These are phyloP conservation scores for Coilia nasus DNA, from an alignment of 2,797 vertebrate species.

Conservation along the genomic window DNA sequence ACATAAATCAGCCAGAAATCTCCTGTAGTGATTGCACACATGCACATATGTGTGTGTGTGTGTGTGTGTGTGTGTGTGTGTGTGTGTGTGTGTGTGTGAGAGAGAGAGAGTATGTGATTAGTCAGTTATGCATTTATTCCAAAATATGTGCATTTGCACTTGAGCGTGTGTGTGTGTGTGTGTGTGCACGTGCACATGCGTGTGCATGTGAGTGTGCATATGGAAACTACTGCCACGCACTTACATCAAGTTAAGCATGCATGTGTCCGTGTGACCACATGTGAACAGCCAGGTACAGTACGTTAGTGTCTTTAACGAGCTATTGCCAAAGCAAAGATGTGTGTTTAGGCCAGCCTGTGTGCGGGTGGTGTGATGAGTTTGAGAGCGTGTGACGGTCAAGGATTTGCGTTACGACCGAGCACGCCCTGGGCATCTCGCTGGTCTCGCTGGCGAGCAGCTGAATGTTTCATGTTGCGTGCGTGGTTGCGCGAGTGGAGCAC, in stretches of 20 bases:
- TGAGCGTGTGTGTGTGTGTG: background rate
- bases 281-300: too few species aligned
- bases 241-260: too few species aligned
- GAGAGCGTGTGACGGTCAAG: background rate
- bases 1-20: slow-evolving; percentile 10
- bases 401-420: background rate
- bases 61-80: too few species aligned
- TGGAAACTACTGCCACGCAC: background rate
- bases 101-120: too few species aligned
- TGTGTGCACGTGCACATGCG: background rate
- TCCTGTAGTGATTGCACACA: background rate
- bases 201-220: background rate
- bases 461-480: background rate
- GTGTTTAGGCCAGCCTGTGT: background rate
- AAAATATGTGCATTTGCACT: too few species aligned
- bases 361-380: background rate
- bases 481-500: background rate
- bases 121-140: too few species aligned
- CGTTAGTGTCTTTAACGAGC: background rate
- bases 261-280: too few species aligned
- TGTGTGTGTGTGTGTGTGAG: too few species aligned
- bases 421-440: background rate
- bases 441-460: background rate
- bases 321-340: background rate
- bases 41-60: background rate